A percentile compares a stretch with the other conserved stretches of the same genome.
phyloP scores from a whole-genome alignment of 1,140 invertebrate genomes.

The Diorhabda carinulata region DNA sequence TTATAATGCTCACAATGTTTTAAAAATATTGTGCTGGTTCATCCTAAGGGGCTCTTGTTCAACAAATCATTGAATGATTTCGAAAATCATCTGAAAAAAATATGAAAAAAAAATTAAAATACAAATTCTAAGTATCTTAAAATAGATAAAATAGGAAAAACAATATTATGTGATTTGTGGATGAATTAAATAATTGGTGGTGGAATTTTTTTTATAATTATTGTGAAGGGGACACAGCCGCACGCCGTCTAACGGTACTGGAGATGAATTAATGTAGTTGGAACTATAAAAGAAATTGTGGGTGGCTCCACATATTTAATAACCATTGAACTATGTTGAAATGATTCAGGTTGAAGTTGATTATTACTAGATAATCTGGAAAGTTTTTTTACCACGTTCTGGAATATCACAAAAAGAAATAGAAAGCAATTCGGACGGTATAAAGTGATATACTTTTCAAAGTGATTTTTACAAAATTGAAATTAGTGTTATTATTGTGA shows the following conservation, averaged over 20 bases:
- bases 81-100: background rate
- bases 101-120: slow-evolving; percentile 15
- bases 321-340: too few relatives aligned
- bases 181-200: background rate
- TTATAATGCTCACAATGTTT: slow-evolving; percentile 6
- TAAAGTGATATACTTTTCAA: too few relatives aligned
- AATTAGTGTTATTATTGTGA: too few relatives aligned
- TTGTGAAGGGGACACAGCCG: background rate
- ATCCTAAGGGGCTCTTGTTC: background rate
- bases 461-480: too few relatives aligned
- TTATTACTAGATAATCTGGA: too few relatives aligned
- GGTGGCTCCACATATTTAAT: too few relatives aligned
- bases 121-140: slow-evolving; percentile 5
- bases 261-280: background rate
- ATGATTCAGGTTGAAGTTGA: too few relatives aligned
- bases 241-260: background rate
- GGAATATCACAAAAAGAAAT: too few relatives aligned
- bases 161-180: background rate
- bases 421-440: too few relatives aligned
- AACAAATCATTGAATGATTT: background rate
- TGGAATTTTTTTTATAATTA: background rate
- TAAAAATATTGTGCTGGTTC: background rate
- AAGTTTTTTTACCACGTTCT: too few relatives aligned
- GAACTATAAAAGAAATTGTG: too few relatives aligned
- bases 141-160: background rate